These are phyloP conservation scores for Cathartes aura DNA, from an alignment of 2,113 vertebrate species.

Conservation along the genomic window DNA sequence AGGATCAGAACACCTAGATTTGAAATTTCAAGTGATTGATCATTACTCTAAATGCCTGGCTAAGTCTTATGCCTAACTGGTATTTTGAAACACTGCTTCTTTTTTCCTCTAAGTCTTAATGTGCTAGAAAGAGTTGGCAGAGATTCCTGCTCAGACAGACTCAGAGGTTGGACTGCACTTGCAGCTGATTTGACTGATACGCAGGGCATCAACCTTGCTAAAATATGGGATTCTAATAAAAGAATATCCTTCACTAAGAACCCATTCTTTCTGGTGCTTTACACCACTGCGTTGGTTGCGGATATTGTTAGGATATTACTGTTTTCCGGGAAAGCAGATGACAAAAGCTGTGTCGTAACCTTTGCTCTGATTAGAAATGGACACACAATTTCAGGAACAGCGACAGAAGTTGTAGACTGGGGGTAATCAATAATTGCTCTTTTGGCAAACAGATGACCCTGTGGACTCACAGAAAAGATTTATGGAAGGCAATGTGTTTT, in stretches of 20 bases:
- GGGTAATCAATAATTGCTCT: constrained; percentile 69
- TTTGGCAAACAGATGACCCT: constrained; percentile 64
- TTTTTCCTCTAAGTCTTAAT: background rate
- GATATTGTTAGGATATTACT: background rate
- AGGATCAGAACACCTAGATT: background rate
- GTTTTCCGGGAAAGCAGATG: constrained; percentile 15
- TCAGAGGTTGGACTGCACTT: background rate
- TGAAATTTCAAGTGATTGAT: background rate
- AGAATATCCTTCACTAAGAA: constrained; percentile 15
- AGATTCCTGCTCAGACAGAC: background rate
- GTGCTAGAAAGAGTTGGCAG: background rate
- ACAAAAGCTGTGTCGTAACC: constrained; percentile 45
- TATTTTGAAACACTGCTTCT: background rate
- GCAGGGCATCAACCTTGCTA: background rate
- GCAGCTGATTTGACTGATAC: constrained; percentile 23
- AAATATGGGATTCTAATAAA: constrained; percentile 38
- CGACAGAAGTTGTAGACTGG: constrained; percentile 8
- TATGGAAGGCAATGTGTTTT: constrained; percentile 49
- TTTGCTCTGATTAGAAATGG: constrained; percentile 58
- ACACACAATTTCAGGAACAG: constrained; percentile 40
- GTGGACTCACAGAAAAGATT: constrained; percentile 50
- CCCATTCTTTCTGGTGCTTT: background rate
- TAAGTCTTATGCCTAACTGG: background rate
- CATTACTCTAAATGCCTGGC: background rate
- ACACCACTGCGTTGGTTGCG: background rate